Evolutionary conservation across 2,797 vertebrate genomes (phyloP).

Genomic region (Premnoplex brunnescens): DNA sequence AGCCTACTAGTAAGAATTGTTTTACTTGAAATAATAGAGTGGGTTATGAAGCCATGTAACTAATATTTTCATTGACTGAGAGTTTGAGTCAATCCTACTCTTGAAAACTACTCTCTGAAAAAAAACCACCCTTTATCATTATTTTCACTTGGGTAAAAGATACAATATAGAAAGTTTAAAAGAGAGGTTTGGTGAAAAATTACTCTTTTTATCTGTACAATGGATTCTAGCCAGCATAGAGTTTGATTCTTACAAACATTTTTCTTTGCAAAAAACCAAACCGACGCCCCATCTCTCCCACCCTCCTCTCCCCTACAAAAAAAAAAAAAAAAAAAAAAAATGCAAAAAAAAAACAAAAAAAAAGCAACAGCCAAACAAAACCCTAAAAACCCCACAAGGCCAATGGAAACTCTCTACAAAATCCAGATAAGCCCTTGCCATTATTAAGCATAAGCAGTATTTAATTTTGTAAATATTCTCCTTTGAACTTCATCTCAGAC

Average conservation of each 20-base stretch:
- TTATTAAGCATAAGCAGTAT: background rate
- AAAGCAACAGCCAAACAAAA: background rate
- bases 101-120: background rate
- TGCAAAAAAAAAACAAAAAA: background rate
- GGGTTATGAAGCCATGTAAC: background rate
- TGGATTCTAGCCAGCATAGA: background rate
- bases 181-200: accelerated
- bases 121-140: background rate
- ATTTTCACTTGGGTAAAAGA: background rate
- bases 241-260: background rate
- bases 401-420: background rate
- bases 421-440: background rate
- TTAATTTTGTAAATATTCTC: background rate
- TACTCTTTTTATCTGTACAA: background rate
- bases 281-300: too few relatives aligned
- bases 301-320: too few relatives aligned
- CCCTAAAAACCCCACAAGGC: background rate
- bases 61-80: background rate
- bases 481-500: background rate
- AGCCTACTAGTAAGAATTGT: background rate
- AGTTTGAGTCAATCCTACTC: background rate
- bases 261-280: background rate
- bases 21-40: background rate
- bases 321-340: background rate
- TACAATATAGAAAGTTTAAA: background rate